Base-by-base conservation (phyloP, 2,888 invertebrate genomes). In the Schrankia costaestrigalis region DNA sequence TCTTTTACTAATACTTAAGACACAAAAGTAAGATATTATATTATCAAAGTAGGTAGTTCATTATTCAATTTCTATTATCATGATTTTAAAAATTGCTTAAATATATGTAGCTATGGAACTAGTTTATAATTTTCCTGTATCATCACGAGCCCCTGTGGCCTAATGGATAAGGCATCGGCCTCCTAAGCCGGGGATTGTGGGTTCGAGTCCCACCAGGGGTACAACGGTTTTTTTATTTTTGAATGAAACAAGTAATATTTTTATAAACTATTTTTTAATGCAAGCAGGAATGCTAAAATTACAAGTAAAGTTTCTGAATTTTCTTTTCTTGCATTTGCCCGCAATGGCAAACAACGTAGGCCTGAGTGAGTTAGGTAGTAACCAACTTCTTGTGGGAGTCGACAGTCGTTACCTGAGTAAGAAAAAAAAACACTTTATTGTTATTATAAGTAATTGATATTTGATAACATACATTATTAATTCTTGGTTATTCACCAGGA, bases 151-250 rank as follows among this genome's bases (percentile, higher is more conserved):
- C 91, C 91, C 91, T 91, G 91, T 91, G 91, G 91, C 91, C 91
- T 91, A 91, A 91, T 91, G 91, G 91, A 91, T 91, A 91, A 91
- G 91, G 91, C 91, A 91, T 91, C 91, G 91, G 91, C 91, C 91
- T 91, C 91, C 91, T 91, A 91, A 91, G 91, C 91, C 91, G 91
- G 91, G 91, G 91, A 91, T 91, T 91, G 91, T 91, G 91, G 91
- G 91, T 91, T 91, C 91, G 91, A 91, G 91, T 91, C 91, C 91
- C 91, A 91, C 91, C 91, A 91, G 91, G 91, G 91, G 91, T 91
- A 91, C 46, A 15, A 0, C 3, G 1, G 1, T 0, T 11, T 28
- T 1, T 0, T 5, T 2, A n/a, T 23, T 31, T 27, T 29, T 21
- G 22, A 32, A 40, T 19, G 4, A n/a, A 6, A 26, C n/a, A 28